Evolutionary conservation across 1,140 invertebrate species (phyloP), one percentile per base, ranked within the genome.

Genomic region (Rhysida immarginata): DNA sequence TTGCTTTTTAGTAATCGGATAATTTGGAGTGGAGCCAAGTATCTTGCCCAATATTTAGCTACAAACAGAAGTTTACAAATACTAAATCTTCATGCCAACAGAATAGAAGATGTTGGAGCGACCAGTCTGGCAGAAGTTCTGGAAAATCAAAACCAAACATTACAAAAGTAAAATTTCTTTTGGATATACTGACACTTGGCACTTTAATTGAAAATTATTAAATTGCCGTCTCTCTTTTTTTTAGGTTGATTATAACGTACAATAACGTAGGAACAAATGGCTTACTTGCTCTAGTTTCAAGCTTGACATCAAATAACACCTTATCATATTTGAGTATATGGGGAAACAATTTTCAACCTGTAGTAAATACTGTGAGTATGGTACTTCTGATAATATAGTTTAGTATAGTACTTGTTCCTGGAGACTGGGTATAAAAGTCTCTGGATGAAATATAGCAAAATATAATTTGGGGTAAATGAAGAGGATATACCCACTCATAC

Each of bases 121-220:
- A 20, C 26, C 20, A 5, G 26, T 27, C 3, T 51, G 3, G 49
- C 13, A 13, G 3, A 51, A 27, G 49, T 21, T 16, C 21, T 51
- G 49, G 14, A 11, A 8, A 14, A 48, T 13, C 45, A 14, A 11
- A 48, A 14, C 24, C 24, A n/a, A 2, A 51, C 24, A 25, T 25
- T 51, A 51, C 23, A 25, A 21, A 51, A 51, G 13, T 51, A 51
- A 51, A 27, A n/a, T n/a, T n/a, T n/a, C n/a, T n/a, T n/a, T n/a
- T n/a, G n/a, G n/a, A n/a, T n/a, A n/a, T n/a, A n/a, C n/a, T n/a
- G n/a, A n/a, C n/a, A n/a, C n/a, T n/a, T n/a, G n/a, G n/a, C n/a
- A n/a, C n/a, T n/a, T n/a, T n/a, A n/a, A n/a, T n/a, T n/a, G n/a
- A n/a, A n/a, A n/a, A n/a, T n/a, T n/a, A n/a, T n/a, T n/a, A n/a